These are phyloP conservation scores for Varecia variegata DNA, from an alignment of 2,797 vertebrate genomes.

Conservation along the genomic window DNA sequence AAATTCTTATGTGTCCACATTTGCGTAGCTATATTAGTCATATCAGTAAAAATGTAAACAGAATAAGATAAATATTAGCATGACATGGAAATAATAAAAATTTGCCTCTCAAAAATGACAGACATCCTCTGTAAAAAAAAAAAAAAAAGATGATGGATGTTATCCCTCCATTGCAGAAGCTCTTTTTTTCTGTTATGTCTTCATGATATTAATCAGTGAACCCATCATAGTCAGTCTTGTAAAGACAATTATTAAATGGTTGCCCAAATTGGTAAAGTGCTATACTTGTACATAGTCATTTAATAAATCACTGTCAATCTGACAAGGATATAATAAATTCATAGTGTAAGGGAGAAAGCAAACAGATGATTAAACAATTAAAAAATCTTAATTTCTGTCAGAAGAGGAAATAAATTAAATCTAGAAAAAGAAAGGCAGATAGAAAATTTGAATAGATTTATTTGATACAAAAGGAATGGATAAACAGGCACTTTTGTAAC, in stretches of 20 bases:
- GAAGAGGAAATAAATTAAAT: neutral
- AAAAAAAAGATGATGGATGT: neutral
- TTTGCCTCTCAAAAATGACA: neutral
- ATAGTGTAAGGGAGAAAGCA: neutral
- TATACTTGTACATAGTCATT: neutral
- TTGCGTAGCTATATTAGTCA: neutral
- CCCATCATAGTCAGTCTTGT: neutral
- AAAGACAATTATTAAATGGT: constrained; percentile 1
- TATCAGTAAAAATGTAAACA: neutral
- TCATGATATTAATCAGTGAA: constrained; percentile 13
- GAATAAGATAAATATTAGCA: neutral
- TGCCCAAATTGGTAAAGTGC: neutral
- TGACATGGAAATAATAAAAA: neutral
- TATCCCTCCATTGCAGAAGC: neutral
- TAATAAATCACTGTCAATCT: neutral
- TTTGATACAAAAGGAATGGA: neutral
- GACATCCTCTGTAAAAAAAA: neutral
- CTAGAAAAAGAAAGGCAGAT: neutral
- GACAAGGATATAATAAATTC: neutral
- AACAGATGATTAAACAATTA: neutral
- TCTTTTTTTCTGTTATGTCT: neutral
- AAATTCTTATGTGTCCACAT: neutral
- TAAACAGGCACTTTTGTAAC: neutral
- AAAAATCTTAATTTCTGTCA: neutral
- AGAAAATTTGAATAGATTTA: neutral